Evolutionary conservation across 2,113 vertebrate genomes (phyloP).

Genomic region (Ammodytes dubius): DNA sequence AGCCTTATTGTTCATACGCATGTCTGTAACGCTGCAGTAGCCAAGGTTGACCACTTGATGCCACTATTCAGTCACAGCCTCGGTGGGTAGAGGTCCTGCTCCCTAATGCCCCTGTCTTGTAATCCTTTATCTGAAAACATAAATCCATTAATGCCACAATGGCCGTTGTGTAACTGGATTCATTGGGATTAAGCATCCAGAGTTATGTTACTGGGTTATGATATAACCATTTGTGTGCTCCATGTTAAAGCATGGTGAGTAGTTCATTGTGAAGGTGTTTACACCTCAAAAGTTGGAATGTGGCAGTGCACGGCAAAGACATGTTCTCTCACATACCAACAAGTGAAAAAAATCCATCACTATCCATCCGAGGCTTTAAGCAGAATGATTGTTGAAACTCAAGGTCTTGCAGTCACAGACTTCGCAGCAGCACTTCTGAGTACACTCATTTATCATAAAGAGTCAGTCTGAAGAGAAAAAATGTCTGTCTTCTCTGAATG

Average conservation of each 20-base stretch:
- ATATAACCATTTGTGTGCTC: conserved; percentile 59
- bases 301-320: not conserved
- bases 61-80: conserved; percentile 66
- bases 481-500: conserved; percentile 25
- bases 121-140: conserved; percentile 58
- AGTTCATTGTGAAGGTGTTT: not conserved
- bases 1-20: not conserved
- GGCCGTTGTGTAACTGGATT: conserved; percentile 73
- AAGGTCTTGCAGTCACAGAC: conserved; percentile 29
- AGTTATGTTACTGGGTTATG: conserved; percentile 55
- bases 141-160: conserved; percentile 62
- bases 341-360: conserved; percentile 30
- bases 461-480: conserved; percentile 32
- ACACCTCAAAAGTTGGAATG: not conserved
- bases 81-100: not conserved
- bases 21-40: conserved; percentile 24
- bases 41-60: conserved; percentile 40
- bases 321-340: not conserved
- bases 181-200: conserved; percentile 62
- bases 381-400: conserved; percentile 32
- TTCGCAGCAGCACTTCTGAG: conserved; percentile 30
- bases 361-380: conserved; percentile 4
- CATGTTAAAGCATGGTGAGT: conserved; percentile 6
- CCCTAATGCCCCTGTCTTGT: conserved; percentile 14
- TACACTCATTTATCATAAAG: conserved; percentile 56